A percentile compares a stretch with the other conserved stretches of the same genome.
Evolutionary conservation across 1,140 invertebrate species (phyloP).

Genomic region (Helicorthomorpha holstii): DNA sequence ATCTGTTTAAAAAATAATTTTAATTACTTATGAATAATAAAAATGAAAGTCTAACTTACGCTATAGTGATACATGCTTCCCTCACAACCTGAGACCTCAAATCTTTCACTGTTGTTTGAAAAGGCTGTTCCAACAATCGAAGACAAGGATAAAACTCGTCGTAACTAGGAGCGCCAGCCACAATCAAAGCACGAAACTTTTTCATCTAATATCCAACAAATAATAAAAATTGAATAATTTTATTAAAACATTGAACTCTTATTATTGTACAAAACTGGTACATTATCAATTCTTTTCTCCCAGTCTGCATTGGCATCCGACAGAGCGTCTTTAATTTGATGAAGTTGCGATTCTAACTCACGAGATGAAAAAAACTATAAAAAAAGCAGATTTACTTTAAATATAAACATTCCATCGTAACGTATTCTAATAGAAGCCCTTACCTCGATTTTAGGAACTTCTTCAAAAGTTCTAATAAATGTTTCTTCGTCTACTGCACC

Average conservation of each 20-base stretch:
- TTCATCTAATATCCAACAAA: slow-evolving; percentile 44
- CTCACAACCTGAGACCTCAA: slow-evolving; percentile 73
- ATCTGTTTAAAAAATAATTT: slow-evolving; percentile 24
- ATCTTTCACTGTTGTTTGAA: slow-evolving; percentile 73
- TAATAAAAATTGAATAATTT: not conserved
- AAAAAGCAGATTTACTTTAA: not conserved
- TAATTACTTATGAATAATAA: not conserved
- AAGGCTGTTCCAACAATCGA: slow-evolving; percentile 59
- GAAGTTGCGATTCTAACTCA: slow-evolving; percentile 69
- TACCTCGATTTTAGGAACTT: slow-evolving; percentile 53
- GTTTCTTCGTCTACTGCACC: slow-evolving; percentile 76
- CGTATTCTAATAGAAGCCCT: not conserved
- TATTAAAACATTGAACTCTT: not conserved
- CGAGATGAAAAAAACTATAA: slow-evolving; percentile 53
- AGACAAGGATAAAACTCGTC: slow-evolving; percentile 64
- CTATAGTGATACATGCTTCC: slow-evolving; percentile 86
- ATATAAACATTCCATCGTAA: not conserved
- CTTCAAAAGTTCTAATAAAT: slow-evolving; percentile 70
- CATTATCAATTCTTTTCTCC: slow-evolving; percentile 67
- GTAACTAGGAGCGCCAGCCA: slow-evolving; percentile 57
- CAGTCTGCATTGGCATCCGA: slow-evolving; percentile 70
- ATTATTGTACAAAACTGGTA: not conserved
- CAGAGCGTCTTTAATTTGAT: slow-evolving; percentile 51
- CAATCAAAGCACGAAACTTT: slow-evolving; percentile 60
- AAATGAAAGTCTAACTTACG: slow-evolving; percentile 27